phyloP scores from a whole-genome alignment of 2,888 invertebrate genomes.

The Proisotoma minuta region DNA sequence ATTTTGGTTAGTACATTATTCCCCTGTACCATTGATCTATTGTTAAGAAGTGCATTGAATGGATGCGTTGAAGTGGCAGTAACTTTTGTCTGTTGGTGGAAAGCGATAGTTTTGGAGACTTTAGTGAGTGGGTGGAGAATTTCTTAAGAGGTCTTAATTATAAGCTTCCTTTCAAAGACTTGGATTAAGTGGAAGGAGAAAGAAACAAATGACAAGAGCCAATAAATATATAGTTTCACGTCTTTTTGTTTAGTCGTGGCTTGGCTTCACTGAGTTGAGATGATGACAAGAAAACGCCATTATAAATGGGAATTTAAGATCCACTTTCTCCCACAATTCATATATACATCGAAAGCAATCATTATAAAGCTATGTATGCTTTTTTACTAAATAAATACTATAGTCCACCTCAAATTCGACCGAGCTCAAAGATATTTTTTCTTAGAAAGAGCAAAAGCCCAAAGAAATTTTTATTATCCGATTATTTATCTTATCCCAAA shows the following conservation, averaged over 20 bases:
- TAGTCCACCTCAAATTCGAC: background rate
- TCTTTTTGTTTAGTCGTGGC: too few species aligned
- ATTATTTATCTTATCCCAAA: too few species aligned
- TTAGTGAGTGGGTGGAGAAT: background rate
- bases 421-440: conserved; percentile 1
- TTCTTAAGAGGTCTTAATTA: conserved; percentile 14
- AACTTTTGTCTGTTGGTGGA: background rate
- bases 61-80: conserved; percentile 3
- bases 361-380: too few species aligned
- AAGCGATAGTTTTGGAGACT: background rate
- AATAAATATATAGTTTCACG: too few species aligned
- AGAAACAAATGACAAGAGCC: background rate
- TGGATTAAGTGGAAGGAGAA: background rate
- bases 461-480: background rate
- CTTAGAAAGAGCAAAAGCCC: background rate
- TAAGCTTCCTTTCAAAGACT: conserved; percentile 1
- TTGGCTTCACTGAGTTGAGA: background rate
- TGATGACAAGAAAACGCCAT: conserved; percentile 30
- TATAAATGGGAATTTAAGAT: too few species aligned
- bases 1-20: background rate
- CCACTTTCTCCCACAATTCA: background rate
- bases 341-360: background rate
- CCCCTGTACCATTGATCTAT: background rate
- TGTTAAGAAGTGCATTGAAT: too few species aligned
- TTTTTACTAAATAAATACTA: background rate